Conservation (phyloP, 2,113 vertebrate species). For the Etheostoma cragini region DNA sequence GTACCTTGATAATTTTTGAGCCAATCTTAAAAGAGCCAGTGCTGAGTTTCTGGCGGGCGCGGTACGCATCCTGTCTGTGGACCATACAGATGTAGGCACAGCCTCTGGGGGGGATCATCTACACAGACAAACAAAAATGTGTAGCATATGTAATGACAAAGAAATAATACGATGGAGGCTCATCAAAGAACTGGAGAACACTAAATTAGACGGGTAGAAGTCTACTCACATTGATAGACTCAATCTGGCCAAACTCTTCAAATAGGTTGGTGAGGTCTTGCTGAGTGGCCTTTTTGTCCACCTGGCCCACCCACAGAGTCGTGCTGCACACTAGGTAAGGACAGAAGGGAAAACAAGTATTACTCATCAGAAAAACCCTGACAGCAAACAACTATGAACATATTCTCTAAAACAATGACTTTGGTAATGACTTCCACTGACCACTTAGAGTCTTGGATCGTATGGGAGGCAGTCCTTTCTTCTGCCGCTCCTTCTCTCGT, state of each 20-base stretch:
- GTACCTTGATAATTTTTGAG: constrained; percentile 98
- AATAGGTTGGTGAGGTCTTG: constrained; percentile 98
- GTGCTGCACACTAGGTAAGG: constrained; percentile 93
- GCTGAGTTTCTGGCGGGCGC: constrained; percentile 96
- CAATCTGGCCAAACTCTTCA: constrained; percentile 99
- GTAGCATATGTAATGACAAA: neutral
- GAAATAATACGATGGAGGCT: neutral
- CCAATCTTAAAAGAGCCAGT: constrained; percentile 97
- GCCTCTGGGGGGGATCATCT: constrained; percentile 99
- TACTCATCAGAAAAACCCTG: neutral
- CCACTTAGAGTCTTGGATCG: constrained; percentile 96
- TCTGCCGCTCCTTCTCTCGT: constrained; percentile 95
- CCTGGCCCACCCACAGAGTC: constrained; percentile 98
- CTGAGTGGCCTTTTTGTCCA: constrained; percentile 98
- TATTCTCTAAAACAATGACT: neutral
- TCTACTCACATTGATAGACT: constrained; percentile 97
- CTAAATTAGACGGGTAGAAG: neutral
- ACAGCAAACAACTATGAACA: neutral
- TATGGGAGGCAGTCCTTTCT: constrained; percentile 95
- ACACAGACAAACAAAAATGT: constrained; percentile 12
- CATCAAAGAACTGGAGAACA: constrained; percentile 4
- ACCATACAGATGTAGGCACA: constrained; percentile 99
- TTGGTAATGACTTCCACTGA: constrained; percentile 52
- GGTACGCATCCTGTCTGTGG: constrained; percentile 95
- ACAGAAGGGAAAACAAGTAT: neutral